Conservation (phyloP, 1,140 invertebrate species). For the Pseudobourletiella spinata region DNA sequence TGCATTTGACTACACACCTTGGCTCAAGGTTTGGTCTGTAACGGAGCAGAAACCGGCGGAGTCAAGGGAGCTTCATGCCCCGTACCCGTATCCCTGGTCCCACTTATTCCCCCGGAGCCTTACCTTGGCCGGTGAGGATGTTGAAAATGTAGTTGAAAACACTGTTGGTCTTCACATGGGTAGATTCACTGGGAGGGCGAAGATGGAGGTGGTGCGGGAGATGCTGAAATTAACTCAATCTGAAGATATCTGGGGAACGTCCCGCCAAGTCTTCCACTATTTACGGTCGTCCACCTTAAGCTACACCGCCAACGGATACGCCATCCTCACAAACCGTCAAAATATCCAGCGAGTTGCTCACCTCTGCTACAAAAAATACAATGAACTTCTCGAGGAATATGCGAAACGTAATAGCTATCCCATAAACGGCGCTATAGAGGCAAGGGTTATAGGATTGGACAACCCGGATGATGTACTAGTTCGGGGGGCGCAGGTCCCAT, state of each 20-base stretch:
- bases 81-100: conserved; percentile 2
- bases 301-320: background rate
- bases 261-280: background rate
- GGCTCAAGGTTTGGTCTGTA: background rate
- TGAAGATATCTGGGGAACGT: conserved; percentile 10
- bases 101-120: background rate
- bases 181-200: no score
- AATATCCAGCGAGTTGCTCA: conserved; percentile 9
- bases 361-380: background rate
- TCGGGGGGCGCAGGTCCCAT: background rate
- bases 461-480: background rate
- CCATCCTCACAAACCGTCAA: background rate
- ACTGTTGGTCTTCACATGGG: background rate
- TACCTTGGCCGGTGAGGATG: background rate
- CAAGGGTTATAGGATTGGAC: background rate
- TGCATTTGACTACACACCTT: conserved; percentile 3
- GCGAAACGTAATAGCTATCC: background rate
- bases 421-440: background rate
- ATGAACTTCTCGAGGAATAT: background rate
- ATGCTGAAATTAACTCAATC: background rate
- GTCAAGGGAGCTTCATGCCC: background rate
- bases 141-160: background rate
- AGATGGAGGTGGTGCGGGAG: background rate
- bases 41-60: background rate
- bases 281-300: background rate